Base-by-base conservation (phyloP, 2,888 invertebrate genomes). In the Rhorus exstirpatorius region DNA sequence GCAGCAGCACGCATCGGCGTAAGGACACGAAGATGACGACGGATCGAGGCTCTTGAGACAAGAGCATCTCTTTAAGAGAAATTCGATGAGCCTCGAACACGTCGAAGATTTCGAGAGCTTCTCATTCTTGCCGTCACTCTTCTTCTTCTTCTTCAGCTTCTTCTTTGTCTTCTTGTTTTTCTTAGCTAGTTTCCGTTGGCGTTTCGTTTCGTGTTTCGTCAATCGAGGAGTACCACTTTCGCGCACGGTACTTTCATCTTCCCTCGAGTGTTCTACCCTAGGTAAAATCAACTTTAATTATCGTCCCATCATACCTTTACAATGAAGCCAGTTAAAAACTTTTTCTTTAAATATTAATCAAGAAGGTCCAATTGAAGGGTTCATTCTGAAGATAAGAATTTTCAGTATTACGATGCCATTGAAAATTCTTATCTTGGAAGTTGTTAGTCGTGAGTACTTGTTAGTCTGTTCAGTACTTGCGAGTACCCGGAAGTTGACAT, bases 31-130 rank as follows among this genome's bases (percentile, higher is more conserved):
- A 24, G 76, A 70, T 17, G 61, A 67, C 10, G 75, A 72, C 24
- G 51, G 41, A 60, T 71, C 76, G 44, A 67, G 51, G n/a, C 61
- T 38, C 77, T 72, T 44, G 53, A 72, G 61, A 55, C 81, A 81
- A 46, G 41, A 71, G 60, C 71, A 81, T 8, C 58, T 44, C 60
- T 67, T 76, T 17, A 76, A n/a, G 41, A 81, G 58, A 71, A 61
- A 21, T 67, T 72, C 46, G 44, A 77, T 49, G 72, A 72, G 53
- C 17, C 77, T 46, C 67, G 72, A 35, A 21, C 67, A 61, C 24
- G n/a, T 8, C 24, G 60, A 60, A 31, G 41, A 77, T 71, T 31
- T 55, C 19, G 44, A 55, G 38, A 35, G 41, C 12, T 38, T 51
- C 44, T 21, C 49, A 44, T 26, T 49, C 55, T 46, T 65, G 12